Conservation (phyloP, 2,888 invertebrate genomes). For the Troglohyphantes excavatus region DNA sequence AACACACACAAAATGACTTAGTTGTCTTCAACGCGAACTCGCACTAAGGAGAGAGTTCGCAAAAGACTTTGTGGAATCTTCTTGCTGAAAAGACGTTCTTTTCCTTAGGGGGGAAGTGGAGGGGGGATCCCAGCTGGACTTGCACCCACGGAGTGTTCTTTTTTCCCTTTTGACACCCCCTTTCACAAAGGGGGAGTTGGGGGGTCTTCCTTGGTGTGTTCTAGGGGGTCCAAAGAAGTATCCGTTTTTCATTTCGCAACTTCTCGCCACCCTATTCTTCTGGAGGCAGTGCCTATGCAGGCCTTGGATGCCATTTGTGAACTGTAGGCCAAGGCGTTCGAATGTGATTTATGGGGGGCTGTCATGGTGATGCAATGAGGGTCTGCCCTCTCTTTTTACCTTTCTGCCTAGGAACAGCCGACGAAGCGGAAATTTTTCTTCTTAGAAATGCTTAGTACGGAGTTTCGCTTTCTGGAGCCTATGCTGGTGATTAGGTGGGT, state of each 20-base stretch:
- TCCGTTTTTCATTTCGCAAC: conserved; percentile 58
- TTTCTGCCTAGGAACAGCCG: background rate
- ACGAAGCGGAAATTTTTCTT: too few relatives aligned
- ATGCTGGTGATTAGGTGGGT: too few relatives aligned
- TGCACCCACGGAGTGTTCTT: conserved; percentile 63
- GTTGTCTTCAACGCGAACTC: conserved; percentile 53
- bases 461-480: too few relatives aligned
- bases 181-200: background rate
- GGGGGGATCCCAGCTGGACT: conserved; percentile 67
- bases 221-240: conserved; percentile 36
- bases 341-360: conserved; percentile 69
- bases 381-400: background rate
- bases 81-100: conserved; percentile 70
- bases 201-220: conserved; percentile 36
- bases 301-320: conserved; percentile 63
- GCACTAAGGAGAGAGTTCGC: conserved; percentile 38
- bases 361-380: conserved; percentile 36
- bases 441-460: too few relatives aligned
- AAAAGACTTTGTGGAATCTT: conserved; percentile 23
- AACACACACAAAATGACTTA: conserved; percentile 73
- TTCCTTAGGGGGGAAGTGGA: conserved; percentile 38
- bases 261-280: conserved; percentile 46
- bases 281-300: conserved; percentile 32
- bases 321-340: conserved; percentile 28
- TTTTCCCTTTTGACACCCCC: conserved; percentile 17